phyloP scores from a whole-genome alignment of 2,888 invertebrate genomes.

The Polylopha cassiicola region DNA sequence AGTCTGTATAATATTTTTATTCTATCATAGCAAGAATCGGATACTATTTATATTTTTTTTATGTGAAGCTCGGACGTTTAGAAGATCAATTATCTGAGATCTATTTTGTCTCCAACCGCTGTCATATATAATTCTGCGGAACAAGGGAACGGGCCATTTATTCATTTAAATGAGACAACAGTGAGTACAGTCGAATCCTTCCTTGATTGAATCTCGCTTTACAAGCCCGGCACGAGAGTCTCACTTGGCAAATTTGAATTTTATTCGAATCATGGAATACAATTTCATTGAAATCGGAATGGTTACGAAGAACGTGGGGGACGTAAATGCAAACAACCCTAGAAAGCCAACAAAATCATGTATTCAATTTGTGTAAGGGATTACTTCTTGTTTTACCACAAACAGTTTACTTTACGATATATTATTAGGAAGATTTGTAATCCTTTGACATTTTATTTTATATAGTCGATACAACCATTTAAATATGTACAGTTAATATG shows the following conservation, averaged over 20 bases:
- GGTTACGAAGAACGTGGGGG: constrained; percentile 47
- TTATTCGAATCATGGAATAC: constrained; percentile 53
- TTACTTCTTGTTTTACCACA: constrained; percentile 50
- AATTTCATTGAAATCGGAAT: constrained; percentile 58
- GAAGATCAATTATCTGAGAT: constrained; percentile 10
- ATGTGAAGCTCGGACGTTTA: too few relatives aligned
- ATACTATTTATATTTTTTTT: too few relatives aligned
- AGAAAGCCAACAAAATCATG: constrained; percentile 55
- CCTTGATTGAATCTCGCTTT: constrained; percentile 60
- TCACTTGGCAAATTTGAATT: constrained; percentile 56
- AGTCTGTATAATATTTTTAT: too few relatives aligned
- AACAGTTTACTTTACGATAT: constrained; percentile 28
- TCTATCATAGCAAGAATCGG: too few relatives aligned
- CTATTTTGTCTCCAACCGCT: constrained; percentile 13
- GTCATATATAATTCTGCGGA: constrained; percentile 18
- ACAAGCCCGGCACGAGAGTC: constrained; percentile 40
- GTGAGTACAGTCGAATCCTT: constrained; percentile 46
- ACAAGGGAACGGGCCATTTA: constrained; percentile 37
- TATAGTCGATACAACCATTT: too few relatives aligned
- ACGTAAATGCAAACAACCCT: constrained; percentile 52
- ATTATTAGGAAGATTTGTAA: too few relatives aligned
- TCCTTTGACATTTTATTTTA: too few relatives aligned
- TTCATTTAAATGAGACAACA: constrained; percentile 55
- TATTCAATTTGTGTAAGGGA: constrained; percentile 64
- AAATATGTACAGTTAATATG: too few relatives aligned